phyloP scores from a whole-genome alignment of 1,140 invertebrate genomes.

The Dryas iulia region DNA sequence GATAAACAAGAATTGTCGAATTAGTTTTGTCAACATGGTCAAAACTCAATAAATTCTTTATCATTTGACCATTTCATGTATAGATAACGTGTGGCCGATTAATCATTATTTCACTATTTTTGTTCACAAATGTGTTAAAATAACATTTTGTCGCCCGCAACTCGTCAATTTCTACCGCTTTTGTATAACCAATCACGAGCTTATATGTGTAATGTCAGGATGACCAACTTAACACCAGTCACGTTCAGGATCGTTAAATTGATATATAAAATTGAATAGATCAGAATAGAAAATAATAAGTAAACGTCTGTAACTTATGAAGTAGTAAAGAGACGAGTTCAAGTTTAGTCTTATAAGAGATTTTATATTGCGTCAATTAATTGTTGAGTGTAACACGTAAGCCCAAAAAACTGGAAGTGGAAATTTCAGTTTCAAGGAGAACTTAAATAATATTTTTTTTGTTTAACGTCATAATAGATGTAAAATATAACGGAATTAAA shows the following conservation, averaged over 20 bases:
- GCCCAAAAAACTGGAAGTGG: too few relatives aligned
- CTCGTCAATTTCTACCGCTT: conserved; percentile 47
- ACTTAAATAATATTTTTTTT: too few relatives aligned
- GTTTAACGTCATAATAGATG: too few relatives aligned
- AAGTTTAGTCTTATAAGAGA: neutral
- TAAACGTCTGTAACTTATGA: neutral
- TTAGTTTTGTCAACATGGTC: conserved; percentile 62
- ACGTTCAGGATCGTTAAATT: conserved; percentile 8
- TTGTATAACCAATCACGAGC: conserved; percentile 68
- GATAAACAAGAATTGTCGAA: conserved; percentile 60
- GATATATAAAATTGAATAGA: neutral
- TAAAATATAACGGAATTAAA: too few relatives aligned
- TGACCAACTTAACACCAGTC: conserved; percentile 40
- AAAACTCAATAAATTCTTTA: conserved; percentile 31
- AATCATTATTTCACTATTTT: conserved; percentile 24
- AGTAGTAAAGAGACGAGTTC: neutral
- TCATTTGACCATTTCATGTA: conserved; percentile 60
- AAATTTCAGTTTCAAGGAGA: too few relatives aligned
- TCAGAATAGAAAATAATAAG: neutral
- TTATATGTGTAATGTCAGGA: conserved; percentile 51
- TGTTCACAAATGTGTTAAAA: conserved; percentile 26
- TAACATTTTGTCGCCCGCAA: conserved; percentile 34
- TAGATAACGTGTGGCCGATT: neutral
- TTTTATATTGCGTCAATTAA: neutral
- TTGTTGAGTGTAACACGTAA: neutral